A percentile compares a stretch with the other conserved stretches of the same genome.
Conservation (phyloP, 1,140 invertebrate genomes). For the Drosophila mojavensis region DNA sequence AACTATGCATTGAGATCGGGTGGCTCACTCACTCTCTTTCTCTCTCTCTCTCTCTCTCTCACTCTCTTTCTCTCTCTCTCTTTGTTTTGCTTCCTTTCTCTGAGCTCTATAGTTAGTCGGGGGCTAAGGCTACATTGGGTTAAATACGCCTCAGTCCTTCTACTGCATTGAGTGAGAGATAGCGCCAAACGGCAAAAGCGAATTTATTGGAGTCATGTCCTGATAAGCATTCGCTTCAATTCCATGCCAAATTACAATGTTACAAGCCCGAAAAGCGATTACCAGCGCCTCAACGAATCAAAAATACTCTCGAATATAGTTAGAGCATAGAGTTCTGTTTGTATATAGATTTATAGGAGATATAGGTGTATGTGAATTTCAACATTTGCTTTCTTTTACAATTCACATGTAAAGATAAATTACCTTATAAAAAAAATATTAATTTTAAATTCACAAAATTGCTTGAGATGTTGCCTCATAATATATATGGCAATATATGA, state of each 20-base stretch:
- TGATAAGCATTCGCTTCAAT: slow-evolving; percentile 73
- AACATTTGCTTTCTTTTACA: too few relatives aligned
- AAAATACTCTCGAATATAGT: slow-evolving; percentile 19
- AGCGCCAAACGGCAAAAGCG: slow-evolving; percentile 59
- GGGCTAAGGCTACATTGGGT: slow-evolving; percentile 61
- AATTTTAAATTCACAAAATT: too few relatives aligned
- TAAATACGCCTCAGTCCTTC: slow-evolving; percentile 44
- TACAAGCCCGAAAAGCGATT: slow-evolving; percentile 34
- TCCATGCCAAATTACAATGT: slow-evolving; percentile 76
- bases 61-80: neutral
- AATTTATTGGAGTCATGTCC: slow-evolving; percentile 82
- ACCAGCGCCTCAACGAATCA: slow-evolving; percentile 14
- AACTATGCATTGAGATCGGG: slow-evolving; percentile 14
- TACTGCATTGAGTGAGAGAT: slow-evolving; percentile 55
- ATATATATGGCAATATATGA: too few relatives aligned
- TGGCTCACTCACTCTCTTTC: neutral
- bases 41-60: neutral
- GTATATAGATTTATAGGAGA: too few relatives aligned
- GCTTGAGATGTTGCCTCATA: too few relatives aligned
- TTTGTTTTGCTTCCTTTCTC: neutral
- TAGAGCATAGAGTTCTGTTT: neutral
- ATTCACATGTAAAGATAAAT: too few relatives aligned
- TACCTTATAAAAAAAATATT: too few relatives aligned
- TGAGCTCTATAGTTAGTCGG: neutral
- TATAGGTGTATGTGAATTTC: too few relatives aligned